Percentiles rank a stretch among this genome's conserved stretches.
Evolutionary conservation across 2,797 vertebrate species (phyloP).

Genomic region (Caiman crocodilus): DNA sequence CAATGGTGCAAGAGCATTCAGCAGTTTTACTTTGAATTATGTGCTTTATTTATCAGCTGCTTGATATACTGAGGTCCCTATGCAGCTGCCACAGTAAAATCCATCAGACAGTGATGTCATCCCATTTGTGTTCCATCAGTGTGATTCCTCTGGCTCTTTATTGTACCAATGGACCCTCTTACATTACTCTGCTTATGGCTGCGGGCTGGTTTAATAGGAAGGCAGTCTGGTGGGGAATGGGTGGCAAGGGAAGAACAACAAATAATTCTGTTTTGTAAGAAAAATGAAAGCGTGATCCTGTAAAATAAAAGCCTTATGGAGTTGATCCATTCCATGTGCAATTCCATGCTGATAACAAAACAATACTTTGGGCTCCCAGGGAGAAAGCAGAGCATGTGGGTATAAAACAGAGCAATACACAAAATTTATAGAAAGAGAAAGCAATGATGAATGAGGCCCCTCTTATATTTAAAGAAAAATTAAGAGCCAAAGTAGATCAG

Average conservation of each 20-base stretch:
- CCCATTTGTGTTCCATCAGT: conserved; percentile 56
- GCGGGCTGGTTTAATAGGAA: conserved; percentile 42
- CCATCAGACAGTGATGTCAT: conserved; percentile 65
- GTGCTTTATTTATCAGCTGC: conserved; percentile 53
- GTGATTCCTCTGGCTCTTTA: conserved; percentile 53
- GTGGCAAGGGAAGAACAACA: background rate
- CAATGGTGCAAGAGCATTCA: background rate
- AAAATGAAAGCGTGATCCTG: background rate
- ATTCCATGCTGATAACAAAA: background rate
- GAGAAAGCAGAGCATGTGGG: background rate
- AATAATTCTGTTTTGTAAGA: background rate
- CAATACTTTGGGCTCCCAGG: background rate
- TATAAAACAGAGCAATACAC: background rate
- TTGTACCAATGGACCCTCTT: conserved; percentile 45
- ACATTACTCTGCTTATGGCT: background rate
- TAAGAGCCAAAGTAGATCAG: background rate
- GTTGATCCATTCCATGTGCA: background rate
- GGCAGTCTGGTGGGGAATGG: conserved; percentile 29
- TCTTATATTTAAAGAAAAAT: conserved; percentile 3
- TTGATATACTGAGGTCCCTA: background rate
- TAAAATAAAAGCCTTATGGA: background rate
- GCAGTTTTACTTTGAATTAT: background rate
- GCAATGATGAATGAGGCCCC: background rate
- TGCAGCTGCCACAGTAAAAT: conserved; percentile 52
- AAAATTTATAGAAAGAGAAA: conserved; percentile 2